Evolutionary conservation across 64 coral and sea anemone genomes (phyloP).

Genomic region (Actinia tenebrosa): DNA sequence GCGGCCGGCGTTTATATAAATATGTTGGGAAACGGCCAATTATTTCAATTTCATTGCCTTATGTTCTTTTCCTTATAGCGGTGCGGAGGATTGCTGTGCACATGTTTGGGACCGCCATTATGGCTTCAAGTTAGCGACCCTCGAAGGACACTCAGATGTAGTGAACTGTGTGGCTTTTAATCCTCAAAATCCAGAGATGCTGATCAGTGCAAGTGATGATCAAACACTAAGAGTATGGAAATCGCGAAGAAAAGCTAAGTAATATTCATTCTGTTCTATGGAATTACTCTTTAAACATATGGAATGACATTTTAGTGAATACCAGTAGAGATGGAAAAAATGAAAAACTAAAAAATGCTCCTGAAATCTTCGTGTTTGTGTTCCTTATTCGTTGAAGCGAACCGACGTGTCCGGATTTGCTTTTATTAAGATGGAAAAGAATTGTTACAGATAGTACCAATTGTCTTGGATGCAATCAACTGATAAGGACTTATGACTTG

Average conservation of each 20-base stretch:
- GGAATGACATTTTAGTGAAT: too few relatives aligned
- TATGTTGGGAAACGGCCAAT: not conserved
- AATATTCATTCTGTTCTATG: not conserved
- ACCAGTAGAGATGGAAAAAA: too few relatives aligned
- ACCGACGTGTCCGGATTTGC: too few relatives aligned
- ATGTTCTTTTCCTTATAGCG: slow-evolving; percentile 38
- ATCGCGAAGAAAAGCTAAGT: slow-evolving; percentile 46
- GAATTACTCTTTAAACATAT: too few relatives aligned
- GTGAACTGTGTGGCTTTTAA: slow-evolving; percentile 88
- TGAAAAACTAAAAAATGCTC: too few relatives aligned
- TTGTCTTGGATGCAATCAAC: too few relatives aligned
- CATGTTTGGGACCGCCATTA: slow-evolving; percentile 84
- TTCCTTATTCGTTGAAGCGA: too few relatives aligned
- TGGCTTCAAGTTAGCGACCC: slow-evolving; percentile 72
- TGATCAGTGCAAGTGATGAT: slow-evolving; percentile 90
- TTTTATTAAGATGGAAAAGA: too few relatives aligned
- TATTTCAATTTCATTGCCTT: not conserved
- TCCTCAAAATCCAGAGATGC: slow-evolving; percentile 60
- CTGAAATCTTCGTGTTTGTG: too few relatives aligned
- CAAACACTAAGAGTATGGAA: slow-evolving; percentile 78
- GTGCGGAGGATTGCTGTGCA: slow-evolving; percentile 61
- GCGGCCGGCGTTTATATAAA: too few relatives aligned
- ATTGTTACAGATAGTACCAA: too few relatives aligned
- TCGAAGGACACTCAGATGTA: slow-evolving; percentile 64
- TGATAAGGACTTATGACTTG: too few relatives aligned